Conservation (phyloP, 2,888 invertebrate genomes). For the Hyppa rectilinea region DNA sequence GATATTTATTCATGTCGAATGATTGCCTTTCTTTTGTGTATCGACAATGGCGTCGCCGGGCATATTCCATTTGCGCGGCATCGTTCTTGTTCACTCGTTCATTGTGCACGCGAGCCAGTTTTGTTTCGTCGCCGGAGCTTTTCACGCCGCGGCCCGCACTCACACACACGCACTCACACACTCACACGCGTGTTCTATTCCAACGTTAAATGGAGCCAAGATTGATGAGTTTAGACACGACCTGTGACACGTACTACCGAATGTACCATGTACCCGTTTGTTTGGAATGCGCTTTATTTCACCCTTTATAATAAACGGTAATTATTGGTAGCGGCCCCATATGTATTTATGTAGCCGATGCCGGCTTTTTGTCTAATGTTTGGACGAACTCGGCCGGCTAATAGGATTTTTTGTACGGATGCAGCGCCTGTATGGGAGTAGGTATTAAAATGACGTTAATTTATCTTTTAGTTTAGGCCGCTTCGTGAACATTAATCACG, state of each 20-base stretch:
- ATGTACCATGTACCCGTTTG: slow-evolving; percentile 77
- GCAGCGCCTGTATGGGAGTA: slow-evolving; percentile 74
- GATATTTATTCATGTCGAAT: slow-evolving; percentile 91
- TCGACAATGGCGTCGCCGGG: slow-evolving; percentile 86
- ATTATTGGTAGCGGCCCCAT: slow-evolving; percentile 83
- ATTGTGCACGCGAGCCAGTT: slow-evolving; percentile 86
- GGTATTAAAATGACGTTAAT: slow-evolving; percentile 85
- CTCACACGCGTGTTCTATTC: slow-evolving; percentile 77
- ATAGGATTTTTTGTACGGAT: slow-evolving; percentile 85
- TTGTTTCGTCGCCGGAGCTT: slow-evolving; percentile 82
- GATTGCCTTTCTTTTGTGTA: slow-evolving; percentile 90
- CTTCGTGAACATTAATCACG: slow-evolving; percentile 77
- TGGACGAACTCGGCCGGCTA: slow-evolving; percentile 81
- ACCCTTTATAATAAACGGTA: slow-evolving; percentile 86
- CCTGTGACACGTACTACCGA: slow-evolving; percentile 90
- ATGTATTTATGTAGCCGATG: slow-evolving; percentile 77
- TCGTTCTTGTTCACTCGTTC: slow-evolving; percentile 76
- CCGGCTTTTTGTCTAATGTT: slow-evolving; percentile 83
- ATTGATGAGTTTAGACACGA: slow-evolving; percentile 89
- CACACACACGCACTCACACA: slow-evolving; percentile 57
- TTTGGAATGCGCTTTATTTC: slow-evolving; percentile 86
- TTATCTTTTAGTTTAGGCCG: slow-evolving; percentile 76
- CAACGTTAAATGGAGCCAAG: slow-evolving; percentile 87
- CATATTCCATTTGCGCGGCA: slow-evolving; percentile 87
- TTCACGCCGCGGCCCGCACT: slow-evolving; percentile 70